phyloP scores from a whole-genome alignment of 2,888 invertebrate genomes.

The Teleogryllus oceanicus region DNA sequence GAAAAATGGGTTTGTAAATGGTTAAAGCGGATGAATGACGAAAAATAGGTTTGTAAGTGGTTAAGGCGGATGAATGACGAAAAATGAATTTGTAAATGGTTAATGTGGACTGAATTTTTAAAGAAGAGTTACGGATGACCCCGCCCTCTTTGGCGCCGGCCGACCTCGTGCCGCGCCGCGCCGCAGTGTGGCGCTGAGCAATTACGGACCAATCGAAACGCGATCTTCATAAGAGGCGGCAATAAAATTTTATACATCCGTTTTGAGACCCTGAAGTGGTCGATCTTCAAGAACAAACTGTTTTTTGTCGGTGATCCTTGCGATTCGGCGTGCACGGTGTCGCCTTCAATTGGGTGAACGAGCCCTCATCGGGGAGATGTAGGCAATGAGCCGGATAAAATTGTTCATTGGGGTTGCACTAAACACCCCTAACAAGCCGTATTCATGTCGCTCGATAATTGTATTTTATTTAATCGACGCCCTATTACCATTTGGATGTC shows the following conservation, averaged over 20 bases:
- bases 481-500: neutral
- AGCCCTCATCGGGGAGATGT: neutral
- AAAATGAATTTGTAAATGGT: too few species aligned
- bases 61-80: too few species aligned
- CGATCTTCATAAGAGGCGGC: neutral
- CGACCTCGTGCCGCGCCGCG: too few species aligned
- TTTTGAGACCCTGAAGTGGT: neutral
- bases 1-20: too few species aligned
- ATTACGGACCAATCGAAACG: neutral
- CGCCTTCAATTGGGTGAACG: neutral
- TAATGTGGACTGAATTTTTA: too few species aligned
- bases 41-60: too few species aligned
- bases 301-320: neutral
- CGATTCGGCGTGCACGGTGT: neutral
- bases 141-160: too few species aligned
- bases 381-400: neutral
- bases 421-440: neutral
- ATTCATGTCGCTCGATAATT: neutral
- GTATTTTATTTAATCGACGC: neutral
- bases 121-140: too few species aligned
- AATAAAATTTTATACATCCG: constrained; percentile 1
- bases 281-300: neutral
- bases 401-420: neutral
- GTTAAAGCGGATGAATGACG: too few species aligned
- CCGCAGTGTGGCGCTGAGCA: neutral